phyloP scores from a whole-genome alignment of 92 coral and sea anemone genomes.

The Porites cylindrica region DNA sequence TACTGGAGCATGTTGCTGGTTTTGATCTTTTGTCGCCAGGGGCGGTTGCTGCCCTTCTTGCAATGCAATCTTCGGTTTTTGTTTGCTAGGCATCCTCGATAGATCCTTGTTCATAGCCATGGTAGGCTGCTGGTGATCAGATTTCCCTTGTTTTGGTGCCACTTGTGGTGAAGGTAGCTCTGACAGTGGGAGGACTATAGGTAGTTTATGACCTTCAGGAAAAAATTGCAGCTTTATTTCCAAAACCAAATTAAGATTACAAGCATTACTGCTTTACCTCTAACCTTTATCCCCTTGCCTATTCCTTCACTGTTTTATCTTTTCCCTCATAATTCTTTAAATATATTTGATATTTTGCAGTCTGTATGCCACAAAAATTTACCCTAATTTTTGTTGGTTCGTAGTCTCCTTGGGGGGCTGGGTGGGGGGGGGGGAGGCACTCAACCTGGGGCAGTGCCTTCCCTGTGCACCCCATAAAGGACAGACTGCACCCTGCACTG shows the following conservation, averaged over 20 bases:
- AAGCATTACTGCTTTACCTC: not conserved
- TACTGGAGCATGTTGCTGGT: not conserved
- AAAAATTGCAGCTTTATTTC: not conserved
- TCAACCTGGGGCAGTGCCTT: too few species aligned
- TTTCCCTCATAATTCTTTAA: too few species aligned
- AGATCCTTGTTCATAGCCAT: not conserved
- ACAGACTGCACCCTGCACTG: too few species aligned
- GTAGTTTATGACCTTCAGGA: not conserved
- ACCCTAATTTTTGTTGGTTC: too few species aligned
- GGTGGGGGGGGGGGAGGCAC: too few species aligned
- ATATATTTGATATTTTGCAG: too few species aligned
- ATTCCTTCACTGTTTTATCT: too few species aligned
- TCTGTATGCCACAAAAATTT: too few species aligned
- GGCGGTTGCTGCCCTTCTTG: not conserved
- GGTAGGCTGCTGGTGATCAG: not conserved
- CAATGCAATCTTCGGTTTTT: not conserved
- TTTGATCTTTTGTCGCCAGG: not conserved
- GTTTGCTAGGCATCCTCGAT: not conserved
- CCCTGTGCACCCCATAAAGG: too few species aligned
- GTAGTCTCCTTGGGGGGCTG: too few species aligned
- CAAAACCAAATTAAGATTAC: too few species aligned
- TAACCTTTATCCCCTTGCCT: not conserved
- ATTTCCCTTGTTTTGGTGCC: slow-evolving; percentile 1
- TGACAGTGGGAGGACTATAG: slow-evolving; percentile 18
- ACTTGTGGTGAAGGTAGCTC: slow-evolving; percentile 1